Base-by-base conservation (phyloP, 2,797 vertebrate species). In the Gallinago nigripennis region DNA sequence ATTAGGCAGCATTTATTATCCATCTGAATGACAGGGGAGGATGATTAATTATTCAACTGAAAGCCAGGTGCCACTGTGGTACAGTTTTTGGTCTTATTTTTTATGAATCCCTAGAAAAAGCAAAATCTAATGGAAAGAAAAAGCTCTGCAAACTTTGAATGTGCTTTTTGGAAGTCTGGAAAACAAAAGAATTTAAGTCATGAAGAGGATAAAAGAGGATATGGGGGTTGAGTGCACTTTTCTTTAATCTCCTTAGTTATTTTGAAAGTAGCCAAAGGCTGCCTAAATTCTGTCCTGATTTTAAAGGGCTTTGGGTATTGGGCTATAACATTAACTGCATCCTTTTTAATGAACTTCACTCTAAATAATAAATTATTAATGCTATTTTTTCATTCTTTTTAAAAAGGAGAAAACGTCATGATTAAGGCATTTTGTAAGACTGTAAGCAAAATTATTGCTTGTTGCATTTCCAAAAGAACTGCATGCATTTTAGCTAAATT, bases 291-390 rank as follows among this genome's bases (percentile, higher is more conserved):
- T 56, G 6, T 54, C 39, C 31, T 54, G 39, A 50, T 92, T 93
- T 93, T 77, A 5, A 9, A 33, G 5, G 15, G 9, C 8, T 79
- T 71, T 82, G 39, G 8, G 5, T 76, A 60, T 66, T 92, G 57
- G 20, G 11, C 20, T 94, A 4, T 56, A 80, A 8, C 39, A 66
- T 77, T 83, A 79, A 66, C 23, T 66, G 15, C 41, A 73, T 58
- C 27, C 4, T 61, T 85, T 90, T 78, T 21, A 57, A 78, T 73
- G 27, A 58, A 43, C 30, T 82, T 77, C 48, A 58, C 3, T 82
- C 61, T 80, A 88, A 86, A 76, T 41, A 91, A 82, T 73, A 51
- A 76, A 94, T 91, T 87, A 83, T 78, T 87, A 81, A 87, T 81
- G n/a, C 6, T 50, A 17, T 46, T 58, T 50, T 82, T 56, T 45